Evolutionary conservation across 2,113 vertebrate genomes (phyloP).

Genomic region (Meleagris gallopavo): DNA sequence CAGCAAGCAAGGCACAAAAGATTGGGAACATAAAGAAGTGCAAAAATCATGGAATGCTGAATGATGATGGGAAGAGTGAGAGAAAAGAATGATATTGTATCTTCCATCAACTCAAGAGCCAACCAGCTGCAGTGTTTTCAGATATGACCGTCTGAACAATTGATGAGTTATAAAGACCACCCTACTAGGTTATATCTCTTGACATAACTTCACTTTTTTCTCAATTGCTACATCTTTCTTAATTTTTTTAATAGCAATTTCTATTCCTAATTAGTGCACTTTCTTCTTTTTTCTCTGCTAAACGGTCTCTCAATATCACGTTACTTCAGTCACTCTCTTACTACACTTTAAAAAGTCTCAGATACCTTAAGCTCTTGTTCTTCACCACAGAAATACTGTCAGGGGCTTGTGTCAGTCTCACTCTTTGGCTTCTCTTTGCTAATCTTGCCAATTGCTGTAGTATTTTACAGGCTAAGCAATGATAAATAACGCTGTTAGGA

Average conservation of each 20-base stretch:
- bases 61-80: background rate
- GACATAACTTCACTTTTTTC: background rate
- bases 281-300: background rate
- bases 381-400: background rate
- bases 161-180: background rate
- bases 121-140: background rate
- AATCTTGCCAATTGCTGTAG: background rate
- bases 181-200: background rate
- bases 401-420: background rate
- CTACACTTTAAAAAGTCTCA: background rate
- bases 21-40: background rate
- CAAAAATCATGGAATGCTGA: background rate
- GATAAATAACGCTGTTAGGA: background rate
- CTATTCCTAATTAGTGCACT: background rate
- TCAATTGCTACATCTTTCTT: background rate
- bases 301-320: background rate
- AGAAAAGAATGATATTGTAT: rapidly evolving
- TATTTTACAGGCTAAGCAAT: background rate
- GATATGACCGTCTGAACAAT: background rate
- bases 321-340: background rate
- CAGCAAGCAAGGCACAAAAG: background rate
- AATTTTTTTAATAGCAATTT: background rate
- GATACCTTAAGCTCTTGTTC: background rate
- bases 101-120: background rate
- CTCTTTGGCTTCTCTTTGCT: background rate